Base-by-base conservation (phyloP, 2,797 vertebrate species). In the Setipinna tenuifilis region DNA sequence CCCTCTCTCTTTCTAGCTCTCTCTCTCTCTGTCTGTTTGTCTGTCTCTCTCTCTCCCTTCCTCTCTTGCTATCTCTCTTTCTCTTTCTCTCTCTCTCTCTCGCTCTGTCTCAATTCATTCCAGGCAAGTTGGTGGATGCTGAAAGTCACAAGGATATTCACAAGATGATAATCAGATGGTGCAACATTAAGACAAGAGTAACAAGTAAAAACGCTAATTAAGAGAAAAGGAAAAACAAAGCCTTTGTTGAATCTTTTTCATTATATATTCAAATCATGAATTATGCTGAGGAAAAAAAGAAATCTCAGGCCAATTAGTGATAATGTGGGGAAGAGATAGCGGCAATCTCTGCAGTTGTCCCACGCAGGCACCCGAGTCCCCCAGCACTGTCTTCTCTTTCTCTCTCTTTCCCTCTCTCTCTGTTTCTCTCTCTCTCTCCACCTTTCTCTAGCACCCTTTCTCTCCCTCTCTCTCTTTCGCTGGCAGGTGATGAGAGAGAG, bases 401-500 rank as follows among this genome's bases (percentile, higher is more conserved):
- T 54, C 7, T 54, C 50, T 54, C 14, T 54, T 7, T 54, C 50
- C 7, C 9, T 54, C 14, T 9, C 50, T 54, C 14, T 7, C 50
- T 9, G 2, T 54, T 1, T 54, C 57, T 48, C 10, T 7, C 35
- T 31, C 11, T 16, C 31, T 59, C 23, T 78, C 7, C 5, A 44
- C 50, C 50, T 54, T 9, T 54, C 50, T 54, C 7, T 9, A 10
- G 3, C 50, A 3, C 50, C 7, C 14, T 54, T 3, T 54, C 50
- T 54, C 14, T 54, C 9, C 9, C 57, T 48, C 10, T 3, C 35
- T 31, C 19, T 16, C 48, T 59, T n/a, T 78, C 7, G 5, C 58
- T 62, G 84, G 25, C 84, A 81, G 82, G 35, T 44, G 84, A 82
- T 61, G 31, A 16, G 57, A 54, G 48, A 81, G 57, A 93, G 91